Base-by-base conservation (phyloP, 1,140 invertebrate genomes). In the Agrypnia vestita region DNA sequence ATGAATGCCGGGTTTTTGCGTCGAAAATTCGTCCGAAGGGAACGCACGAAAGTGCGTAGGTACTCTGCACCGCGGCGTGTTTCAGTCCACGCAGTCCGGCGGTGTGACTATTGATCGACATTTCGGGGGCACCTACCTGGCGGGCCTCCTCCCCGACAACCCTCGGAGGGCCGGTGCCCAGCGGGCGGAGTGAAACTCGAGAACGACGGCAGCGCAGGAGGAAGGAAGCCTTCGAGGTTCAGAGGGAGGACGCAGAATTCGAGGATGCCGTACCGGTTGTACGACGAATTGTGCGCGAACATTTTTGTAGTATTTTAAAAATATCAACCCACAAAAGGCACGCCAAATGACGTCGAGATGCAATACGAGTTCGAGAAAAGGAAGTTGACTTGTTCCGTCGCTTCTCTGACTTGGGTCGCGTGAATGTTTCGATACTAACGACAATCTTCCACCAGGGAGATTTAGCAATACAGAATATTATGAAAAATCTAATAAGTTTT, bases 181-280 rank as follows among this genome's bases (percentile, higher is more conserved):
- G 46, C 25, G 59, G 6, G n/a, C 1, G 46, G 46, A 51, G 67
- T 49, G 67, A 71, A 53, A 71, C 15, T 71, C 49, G 67, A 71
- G 67, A 71, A 51, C 17, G 67, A 71, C 46, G 46, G 25, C 49
- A 49, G 44, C 67, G 47, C n/a, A 69, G 49, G 49, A 71, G 6
- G 13, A 47, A 44, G 46, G 67, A 71, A 71, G 67, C 67, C 67
- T 71, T 71, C 47, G 35, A 25, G 67, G 21, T 17, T 51, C 67
- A 9, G 17, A 35, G 62, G 62, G 44, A 21, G 55, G 3, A 53
- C 8, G 17, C 6, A 53, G 1, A 43, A 43, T 47, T 15, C 4
- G 44, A 15, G 35, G 43, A 43, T 4, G n/a, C 44, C 9, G 15
- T 43, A 53, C 51, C 51, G 9, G 12, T 17, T 53, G 51, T n/a